Evolutionary conservation across 1,140 invertebrate genomes (phyloP).

Genomic region (Pachypsylla venusta): DNA sequence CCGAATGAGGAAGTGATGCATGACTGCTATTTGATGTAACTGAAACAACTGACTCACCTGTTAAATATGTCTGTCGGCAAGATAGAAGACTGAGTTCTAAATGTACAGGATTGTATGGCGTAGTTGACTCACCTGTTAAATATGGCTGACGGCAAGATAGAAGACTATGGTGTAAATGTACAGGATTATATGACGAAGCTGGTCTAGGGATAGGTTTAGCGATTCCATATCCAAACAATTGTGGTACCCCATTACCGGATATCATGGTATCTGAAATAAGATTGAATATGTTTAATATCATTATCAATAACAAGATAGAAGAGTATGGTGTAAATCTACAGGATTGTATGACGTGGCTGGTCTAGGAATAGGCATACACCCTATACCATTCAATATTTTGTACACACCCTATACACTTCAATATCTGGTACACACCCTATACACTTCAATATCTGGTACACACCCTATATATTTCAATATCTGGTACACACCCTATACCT

Average conservation of each 20-base stretch:
- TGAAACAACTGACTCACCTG: conserved; percentile 7
- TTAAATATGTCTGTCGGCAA: conserved; percentile 7
- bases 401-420: too few relatives aligned
- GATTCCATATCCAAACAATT: conserved; percentile 5
- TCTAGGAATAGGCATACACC: too few relatives aligned
- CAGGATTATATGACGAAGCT: conserved; percentile 11
- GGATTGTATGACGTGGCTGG: too few relatives aligned
- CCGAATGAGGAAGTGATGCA: conserved; percentile 4
- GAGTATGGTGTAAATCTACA: too few relatives aligned
- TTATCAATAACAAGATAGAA: too few relatives aligned
- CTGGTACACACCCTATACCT: too few relatives aligned
- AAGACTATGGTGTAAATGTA: conserved; percentile 11
- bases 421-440: too few relatives aligned
- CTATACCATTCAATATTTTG: too few relatives aligned
- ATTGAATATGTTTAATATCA: too few relatives aligned
- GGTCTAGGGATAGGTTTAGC: conserved; percentile 16
- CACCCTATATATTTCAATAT: too few relatives aligned
- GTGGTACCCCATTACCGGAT: neutral
- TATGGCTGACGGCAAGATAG: conserved; percentile 13
- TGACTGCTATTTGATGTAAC: neutral
- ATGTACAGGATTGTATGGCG: too few relatives aligned
- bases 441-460: too few relatives aligned
- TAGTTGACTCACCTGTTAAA: conserved; percentile 12
- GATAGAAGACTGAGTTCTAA: conserved; percentile 1
- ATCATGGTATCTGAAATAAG: neutral